phyloP scores from a whole-genome alignment of 2,888 invertebrate genomes.

The Allolobophora icterica region DNA sequence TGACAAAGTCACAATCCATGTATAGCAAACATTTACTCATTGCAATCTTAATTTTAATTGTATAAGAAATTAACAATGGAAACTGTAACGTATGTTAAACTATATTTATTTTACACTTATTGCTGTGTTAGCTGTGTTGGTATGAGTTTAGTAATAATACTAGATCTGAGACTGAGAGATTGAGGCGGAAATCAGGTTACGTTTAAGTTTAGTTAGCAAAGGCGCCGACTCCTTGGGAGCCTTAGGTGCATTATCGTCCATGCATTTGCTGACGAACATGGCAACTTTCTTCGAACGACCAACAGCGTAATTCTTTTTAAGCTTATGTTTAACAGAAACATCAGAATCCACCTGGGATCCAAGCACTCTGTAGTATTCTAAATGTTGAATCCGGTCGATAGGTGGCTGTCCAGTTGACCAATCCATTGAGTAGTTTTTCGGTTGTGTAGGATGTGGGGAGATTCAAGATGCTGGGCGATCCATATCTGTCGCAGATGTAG shows the following conservation, averaged over 20 bases:
- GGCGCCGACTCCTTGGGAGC: no score
- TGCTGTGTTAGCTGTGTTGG: no score
- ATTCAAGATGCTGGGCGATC: constrained; percentile 25
- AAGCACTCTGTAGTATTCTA: constrained; percentile 92
- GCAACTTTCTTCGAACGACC: constrained; percentile 93
- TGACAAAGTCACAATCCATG: no score
- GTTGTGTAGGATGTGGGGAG: constrained; percentile 20
- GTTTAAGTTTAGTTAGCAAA: no score
- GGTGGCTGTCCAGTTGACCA: constrained; percentile 93
- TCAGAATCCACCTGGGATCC: constrained; percentile 68
- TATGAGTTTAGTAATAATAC: no score
- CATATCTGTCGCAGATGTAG: background rate
- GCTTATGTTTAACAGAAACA: constrained; percentile 57
- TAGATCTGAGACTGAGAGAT: no score
- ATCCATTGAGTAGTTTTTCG: background rate
- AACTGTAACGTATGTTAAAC: no score
- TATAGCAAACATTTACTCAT: no score
- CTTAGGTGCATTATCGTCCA: constrained; percentile 89
- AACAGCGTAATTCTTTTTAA: constrained; percentile 65
- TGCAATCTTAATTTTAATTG: no score
- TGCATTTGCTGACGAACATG: constrained; percentile 98
- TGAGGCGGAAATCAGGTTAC: no score
- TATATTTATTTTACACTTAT: no score
- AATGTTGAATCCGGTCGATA: constrained; percentile 92
- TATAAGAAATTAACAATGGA: no score